Evolutionary conservation across 2,113 vertebrate genomes (phyloP), one percentile per base, ranked within the genome.

Genomic region (Urocolius indicus): DNA sequence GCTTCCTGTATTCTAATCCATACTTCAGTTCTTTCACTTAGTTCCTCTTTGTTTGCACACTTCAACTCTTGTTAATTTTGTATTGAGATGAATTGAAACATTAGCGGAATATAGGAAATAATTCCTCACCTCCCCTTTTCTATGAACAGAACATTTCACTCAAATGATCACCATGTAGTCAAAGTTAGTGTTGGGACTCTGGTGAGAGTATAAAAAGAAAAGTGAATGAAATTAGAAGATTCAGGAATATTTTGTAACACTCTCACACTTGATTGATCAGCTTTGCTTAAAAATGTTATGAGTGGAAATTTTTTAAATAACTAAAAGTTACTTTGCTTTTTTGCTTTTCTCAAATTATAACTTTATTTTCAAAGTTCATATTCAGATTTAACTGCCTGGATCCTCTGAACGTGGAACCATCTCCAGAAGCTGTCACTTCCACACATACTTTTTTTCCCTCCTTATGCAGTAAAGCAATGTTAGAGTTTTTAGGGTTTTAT

Each of bases 361-460:
- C 13, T 57, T 74, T 29, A 1, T 78, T 78, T 78, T 78, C 14
- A 27, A 67, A 46, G 6, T 9, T 55, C 2, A 4, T 41, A 27
- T 58, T 59, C 48, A 41, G 4, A 14, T 16, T 43, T 3, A 57
- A 71, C 36, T 74, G 27, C 3, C 5, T 48, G 7, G 61, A 12
- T 38, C 11, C 2, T 54, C n/a, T 67, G 7, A 79, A 58, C 6
- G 5, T 8, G 38, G 10, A 85, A 65, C 11, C 0, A 29, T 24
- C 2, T 43, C 7, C 16, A 32, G 24, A 32, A 67, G 4, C 5
- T 80, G 5, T 71, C 5, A 5, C 11, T 67, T 85, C 6, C n/a
- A 36, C 6, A 26, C 2, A 32, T 1, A 3, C 1, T 19, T 88
- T 69, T 17, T 9, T 4, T 32, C 24, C 11, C 13, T 32, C 24